These are phyloP conservation scores for Eristalinus sepulchralis DNA, from an alignment of 2,888 invertebrate genomes.

Conservation along the genomic window DNA sequence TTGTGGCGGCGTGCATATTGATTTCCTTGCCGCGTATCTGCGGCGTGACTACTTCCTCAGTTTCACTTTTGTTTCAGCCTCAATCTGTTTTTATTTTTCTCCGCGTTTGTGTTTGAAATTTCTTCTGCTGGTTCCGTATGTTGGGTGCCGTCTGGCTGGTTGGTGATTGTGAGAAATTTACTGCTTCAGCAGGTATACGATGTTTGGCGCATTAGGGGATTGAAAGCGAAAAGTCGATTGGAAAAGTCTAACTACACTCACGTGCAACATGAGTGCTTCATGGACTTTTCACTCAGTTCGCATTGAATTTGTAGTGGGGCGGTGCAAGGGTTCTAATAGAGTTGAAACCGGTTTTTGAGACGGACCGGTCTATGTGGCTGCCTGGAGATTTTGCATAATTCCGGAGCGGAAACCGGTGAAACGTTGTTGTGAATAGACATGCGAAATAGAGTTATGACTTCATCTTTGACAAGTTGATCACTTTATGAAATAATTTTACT, in stretches of 20 bases:
- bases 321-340: background rate
- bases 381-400: background rate
- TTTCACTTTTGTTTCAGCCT: conserved; percentile 61
- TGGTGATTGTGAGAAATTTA: conserved; percentile 61
- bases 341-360: background rate
- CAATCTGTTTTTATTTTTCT: background rate
- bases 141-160: background rate
- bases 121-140: conserved; percentile 48
- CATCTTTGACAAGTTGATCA: no score
- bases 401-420: background rate
- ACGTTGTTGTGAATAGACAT: no score
- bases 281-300: background rate
- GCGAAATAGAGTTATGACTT: background rate
- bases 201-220: conserved; percentile 28
- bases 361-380: background rate
- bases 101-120: conserved; percentile 25
- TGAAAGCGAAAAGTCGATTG: conserved; percentile 65
- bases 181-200: conserved; percentile 52
- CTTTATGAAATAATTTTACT: no score
- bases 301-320: background rate
- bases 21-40: conserved; percentile 45
- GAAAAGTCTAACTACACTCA: conserved; percentile 18
- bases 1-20: conserved; percentile 46
- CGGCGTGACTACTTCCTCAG: conserved; percentile 62
- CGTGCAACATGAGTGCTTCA: background rate